A percentile compares a stretch with the other conserved stretches of the same genome.
Evolutionary conservation across 1,140 invertebrate species (phyloP).

Genomic region (Bactericera cockerelli): DNA sequence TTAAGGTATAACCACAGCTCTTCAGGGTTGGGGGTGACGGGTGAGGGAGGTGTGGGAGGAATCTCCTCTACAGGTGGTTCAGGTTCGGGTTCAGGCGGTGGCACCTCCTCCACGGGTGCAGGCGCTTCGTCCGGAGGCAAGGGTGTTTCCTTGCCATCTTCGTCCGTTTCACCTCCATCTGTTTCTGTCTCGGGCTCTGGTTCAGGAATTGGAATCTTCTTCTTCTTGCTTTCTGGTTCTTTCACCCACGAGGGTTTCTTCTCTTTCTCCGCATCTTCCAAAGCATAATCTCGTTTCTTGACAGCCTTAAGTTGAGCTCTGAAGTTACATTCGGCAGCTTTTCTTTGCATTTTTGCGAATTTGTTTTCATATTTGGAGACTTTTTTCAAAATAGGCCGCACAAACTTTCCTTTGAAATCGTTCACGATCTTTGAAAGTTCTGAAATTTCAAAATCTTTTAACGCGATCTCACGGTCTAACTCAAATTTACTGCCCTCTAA

Average conservation of each 20-base stretch:
- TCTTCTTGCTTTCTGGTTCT: slow-evolving; percentile 54
- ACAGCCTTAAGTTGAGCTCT: slow-evolving; percentile 26
- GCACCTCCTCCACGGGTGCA: slow-evolving; percentile 28
- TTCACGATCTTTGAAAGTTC: slow-evolving; percentile 10
- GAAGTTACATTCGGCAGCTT: slow-evolving; percentile 44
- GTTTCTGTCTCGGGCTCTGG: slow-evolving; percentile 14
- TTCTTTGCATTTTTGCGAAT: slow-evolving; percentile 40
- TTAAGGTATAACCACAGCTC: slow-evolving; percentile 25
- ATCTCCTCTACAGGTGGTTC: slow-evolving; percentile 13
- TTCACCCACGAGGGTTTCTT: slow-evolving; percentile 84
- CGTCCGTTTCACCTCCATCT: slow-evolving; percentile 13
- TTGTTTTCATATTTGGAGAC: slow-evolving; percentile 59
- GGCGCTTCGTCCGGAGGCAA: slow-evolving; percentile 29
- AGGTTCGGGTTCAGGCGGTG: slow-evolving; percentile 20
- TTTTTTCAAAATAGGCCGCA: slow-evolving; percentile 54
- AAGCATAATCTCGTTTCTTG: slow-evolving; percentile 45
- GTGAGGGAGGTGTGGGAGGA: neutral
- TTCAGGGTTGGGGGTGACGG: slow-evolving; percentile 9
- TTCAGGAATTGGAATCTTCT: neutral
- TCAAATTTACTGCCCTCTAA: slow-evolving; percentile 51
- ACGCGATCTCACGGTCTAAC: slow-evolving; percentile 34
- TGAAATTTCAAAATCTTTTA: slow-evolving; percentile 9
- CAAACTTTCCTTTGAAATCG: slow-evolving; percentile 21
- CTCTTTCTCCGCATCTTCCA: slow-evolving; percentile 41
- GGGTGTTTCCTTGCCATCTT: slow-evolving; percentile 11